Base-by-base conservation (phyloP, 2,113 vertebrate genomes). In the Sturnus vulgaris region DNA sequence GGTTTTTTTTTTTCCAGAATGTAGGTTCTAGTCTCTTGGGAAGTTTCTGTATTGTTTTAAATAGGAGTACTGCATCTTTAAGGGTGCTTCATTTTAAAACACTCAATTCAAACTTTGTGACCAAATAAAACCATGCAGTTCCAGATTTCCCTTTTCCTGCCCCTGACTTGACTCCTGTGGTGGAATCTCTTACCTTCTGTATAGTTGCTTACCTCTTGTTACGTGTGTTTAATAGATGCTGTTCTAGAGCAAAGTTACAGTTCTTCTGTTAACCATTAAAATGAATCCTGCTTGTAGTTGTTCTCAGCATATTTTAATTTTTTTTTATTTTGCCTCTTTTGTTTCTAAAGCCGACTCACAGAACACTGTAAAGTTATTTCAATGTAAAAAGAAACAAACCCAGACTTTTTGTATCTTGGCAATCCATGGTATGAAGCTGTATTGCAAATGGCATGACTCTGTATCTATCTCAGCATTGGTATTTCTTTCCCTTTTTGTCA, bases 21-120 rank as follows among this genome's bases (percentile, higher is more conserved):
- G 89, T 96, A 97, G 96, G 33, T 96, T 97, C 83, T 92, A 92
- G 82, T 96, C 88, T 80, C 27, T 91, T 96, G 88, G 37, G 37
- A 94, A 90, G 93, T 96, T 97, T 94, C 96, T 95, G 87, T 96
- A 83, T 90, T 93, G 88, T 96, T 94, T 95, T 89, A 90, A 82
- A 83, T 93, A 92, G 91, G 64, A 73, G 91, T 97, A 55, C 94
- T 96, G 92, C 93, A 83, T 96, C 65, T 86, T 95, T 64, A 85
- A 95, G 64, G 95, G 87, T 84, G 95, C 95, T 84, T 95, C 71
- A 15, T 91, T 88, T 96, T 87, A 89, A 90, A 96, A 97, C 89
- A 69, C 92, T 89, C 90, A 81, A 81, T 28, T 96, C 93, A 61
- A 82, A 89, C 37, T 71, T 95, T n/a, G 96, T 90, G 95, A 94